These are phyloP conservation scores for Drosophila mettleri DNA, from an alignment of 2,888 invertebrate genomes.

Conservation along the genomic window DNA sequence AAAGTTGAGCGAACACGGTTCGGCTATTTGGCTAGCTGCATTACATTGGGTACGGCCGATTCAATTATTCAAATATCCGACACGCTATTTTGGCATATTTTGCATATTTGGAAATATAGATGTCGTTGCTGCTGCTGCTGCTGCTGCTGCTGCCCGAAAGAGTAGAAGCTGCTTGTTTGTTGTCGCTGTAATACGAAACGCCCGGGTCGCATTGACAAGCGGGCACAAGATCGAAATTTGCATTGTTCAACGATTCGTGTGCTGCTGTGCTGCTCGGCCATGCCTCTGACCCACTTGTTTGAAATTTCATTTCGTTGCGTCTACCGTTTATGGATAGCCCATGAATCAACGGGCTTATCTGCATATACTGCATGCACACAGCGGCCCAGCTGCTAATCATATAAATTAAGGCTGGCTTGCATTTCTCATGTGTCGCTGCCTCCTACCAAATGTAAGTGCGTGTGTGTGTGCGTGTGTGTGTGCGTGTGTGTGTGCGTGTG, in stretches of 20 bases:
- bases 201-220: constrained; percentile 56
- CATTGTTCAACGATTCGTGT: constrained; percentile 57
- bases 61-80: constrained; percentile 54
- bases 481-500: neutral
- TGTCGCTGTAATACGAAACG: constrained; percentile 59
- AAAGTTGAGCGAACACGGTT: constrained; percentile 7
- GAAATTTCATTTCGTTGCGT: constrained; percentile 60
- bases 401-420: constrained; percentile 71
- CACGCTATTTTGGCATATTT: constrained; percentile 59
- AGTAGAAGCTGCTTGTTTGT: constrained; percentile 55
- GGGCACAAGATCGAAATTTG: constrained; percentile 57
- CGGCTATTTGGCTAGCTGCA: neutral
- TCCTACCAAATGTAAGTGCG: neutral
- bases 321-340: constrained; percentile 57
- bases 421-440: constrained; percentile 40
- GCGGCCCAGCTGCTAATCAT: constrained; percentile 65
- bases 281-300: constrained; percentile 69
- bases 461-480: neutral
- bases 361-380: constrained; percentile 44
- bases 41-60: constrained; percentile 20
- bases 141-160: constrained; percentile 42
- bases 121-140: constrained; percentile 11
- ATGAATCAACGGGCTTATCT: constrained; percentile 66
- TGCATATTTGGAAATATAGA: constrained; percentile 70
- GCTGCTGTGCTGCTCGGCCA: constrained; percentile 34